Evolutionary conservation across 2,113 vertebrate species (phyloP), one percentile per base, ranked within the genome.

Genomic region (Machaerirhynchus nigripectus): DNA sequence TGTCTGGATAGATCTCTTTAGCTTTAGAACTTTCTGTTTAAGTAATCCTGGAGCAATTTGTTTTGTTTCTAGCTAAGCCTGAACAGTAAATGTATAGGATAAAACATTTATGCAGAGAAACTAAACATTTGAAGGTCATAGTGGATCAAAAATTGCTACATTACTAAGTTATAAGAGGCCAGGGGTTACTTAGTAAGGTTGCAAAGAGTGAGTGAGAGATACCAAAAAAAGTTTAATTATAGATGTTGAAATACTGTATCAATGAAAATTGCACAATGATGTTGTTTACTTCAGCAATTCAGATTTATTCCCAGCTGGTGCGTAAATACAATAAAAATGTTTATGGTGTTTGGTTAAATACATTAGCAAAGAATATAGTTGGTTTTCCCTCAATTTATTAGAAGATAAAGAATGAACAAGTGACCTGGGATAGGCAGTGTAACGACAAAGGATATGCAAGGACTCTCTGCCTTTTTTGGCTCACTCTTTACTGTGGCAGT

Each of bases 1-100:
- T 90, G 70, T 22, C 57, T 86, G 47, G 63, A 82, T 76, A 93
- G 47, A 87, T 69, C 57, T 85, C 59, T 77, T 91, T 87, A 91
- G 63, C 33, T 87, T 46, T 20, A 87, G 71, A 68, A 69, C 57
- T 84, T 91, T 91, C 50, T 84, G n/a, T 73, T 93, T 86, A 85
- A 90, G 74, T 90, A 68, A 75, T 82, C 64, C 63, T 59, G 61
- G 31, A 77, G 39, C 30, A 70, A 80, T 88, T 57, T 91, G 31
- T 57, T 83, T 79, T 69, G 15, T 78, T 89, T 87, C 53, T 92
- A 78, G 39, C 28, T 59, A 60, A 55, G 47, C 20, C 16, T 55
- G 75, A 67, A 61, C 22, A 76, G n/a, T 57, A 84, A 82, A 86
- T 27, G 5, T 30, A 27, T 11, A 44, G 10, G 44, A 28, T 83